A percentile compares a stretch with the other conserved stretches of the same genome.
Conservation (phyloP, 1,140 invertebrate genomes). For the Zeugodacus cucurbitae region DNA sequence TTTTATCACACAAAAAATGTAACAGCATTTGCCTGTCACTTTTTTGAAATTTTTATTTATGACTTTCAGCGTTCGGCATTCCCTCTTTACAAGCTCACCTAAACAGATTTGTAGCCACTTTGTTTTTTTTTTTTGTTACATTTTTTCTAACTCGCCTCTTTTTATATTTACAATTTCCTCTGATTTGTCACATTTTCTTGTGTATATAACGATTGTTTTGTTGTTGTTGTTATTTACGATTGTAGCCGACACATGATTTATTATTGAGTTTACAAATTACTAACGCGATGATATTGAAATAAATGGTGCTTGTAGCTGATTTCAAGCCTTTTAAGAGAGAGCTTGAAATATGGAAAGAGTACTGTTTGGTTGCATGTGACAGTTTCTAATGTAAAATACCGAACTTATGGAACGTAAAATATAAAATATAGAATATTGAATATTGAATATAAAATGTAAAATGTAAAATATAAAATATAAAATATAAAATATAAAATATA, state of each 20-base stretch:
- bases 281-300: not conserved
- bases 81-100: not conserved
- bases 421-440: too few species aligned
- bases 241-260: not conserved
- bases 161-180: constrained; percentile 15
- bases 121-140: not conserved
- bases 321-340: too few species aligned
- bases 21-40: not conserved
- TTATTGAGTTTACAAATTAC: not conserved
- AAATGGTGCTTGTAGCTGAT: not conserved
- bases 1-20: not conserved
- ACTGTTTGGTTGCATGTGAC: too few species aligned
- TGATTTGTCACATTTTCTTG: constrained; percentile 31
- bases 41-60: not conserved
- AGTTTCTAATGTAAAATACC: too few species aligned
- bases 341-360: too few species aligned
- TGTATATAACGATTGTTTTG: not conserved
- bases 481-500: too few species aligned
- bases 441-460: too few species aligned
- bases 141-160: constrained; percentile 1
- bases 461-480: too few species aligned
- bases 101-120: constrained; percentile 1
- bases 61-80: not conserved
- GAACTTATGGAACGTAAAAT: too few species aligned
- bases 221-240: not conserved